Evolutionary conservation across 2,797 vertebrate genomes (phyloP).

Genomic region (Argya squamiceps): DNA sequence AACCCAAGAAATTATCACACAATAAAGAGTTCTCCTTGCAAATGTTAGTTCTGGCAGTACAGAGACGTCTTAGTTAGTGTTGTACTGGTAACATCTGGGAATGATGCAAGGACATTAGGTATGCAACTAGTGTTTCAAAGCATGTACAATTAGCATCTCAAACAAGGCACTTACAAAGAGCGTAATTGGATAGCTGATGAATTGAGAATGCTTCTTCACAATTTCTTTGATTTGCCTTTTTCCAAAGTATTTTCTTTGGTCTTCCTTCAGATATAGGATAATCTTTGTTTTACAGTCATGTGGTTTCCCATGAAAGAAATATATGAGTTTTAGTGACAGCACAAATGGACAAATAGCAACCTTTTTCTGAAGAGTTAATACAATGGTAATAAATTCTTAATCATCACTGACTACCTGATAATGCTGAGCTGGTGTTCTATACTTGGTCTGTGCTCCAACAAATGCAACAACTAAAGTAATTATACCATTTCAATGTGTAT

Average conservation of each 20-base stretch:
- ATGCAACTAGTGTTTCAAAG: slow-evolving; percentile 42
- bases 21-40: background rate
- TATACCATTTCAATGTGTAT: background rate
- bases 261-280: slow-evolving; percentile 82
- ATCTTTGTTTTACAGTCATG: slow-evolving; percentile 79
- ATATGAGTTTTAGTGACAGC: background rate
- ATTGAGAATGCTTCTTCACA: slow-evolving; percentile 87
- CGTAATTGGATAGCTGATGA: slow-evolving; percentile 86
- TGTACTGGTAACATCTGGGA: background rate
- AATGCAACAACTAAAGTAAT: background rate
- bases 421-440: background rate
- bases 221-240: slow-evolving; percentile 83
- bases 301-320: slow-evolving; percentile 59
- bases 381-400: background rate
- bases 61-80: background rate
- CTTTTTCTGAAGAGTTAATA: background rate
- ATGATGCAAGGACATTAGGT: slow-evolving; percentile 17
- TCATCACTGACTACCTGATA: background rate
- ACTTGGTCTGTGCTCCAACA: background rate
- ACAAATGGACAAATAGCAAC: background rate
- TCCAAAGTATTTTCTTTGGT: slow-evolving; percentile 81
- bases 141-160: slow-evolving; percentile 51
- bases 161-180: slow-evolving; percentile 77
- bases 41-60: background rate
- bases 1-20: background rate